Conservation (phyloP, 2,888 invertebrate species). For the Lottia gigantea region DNA sequence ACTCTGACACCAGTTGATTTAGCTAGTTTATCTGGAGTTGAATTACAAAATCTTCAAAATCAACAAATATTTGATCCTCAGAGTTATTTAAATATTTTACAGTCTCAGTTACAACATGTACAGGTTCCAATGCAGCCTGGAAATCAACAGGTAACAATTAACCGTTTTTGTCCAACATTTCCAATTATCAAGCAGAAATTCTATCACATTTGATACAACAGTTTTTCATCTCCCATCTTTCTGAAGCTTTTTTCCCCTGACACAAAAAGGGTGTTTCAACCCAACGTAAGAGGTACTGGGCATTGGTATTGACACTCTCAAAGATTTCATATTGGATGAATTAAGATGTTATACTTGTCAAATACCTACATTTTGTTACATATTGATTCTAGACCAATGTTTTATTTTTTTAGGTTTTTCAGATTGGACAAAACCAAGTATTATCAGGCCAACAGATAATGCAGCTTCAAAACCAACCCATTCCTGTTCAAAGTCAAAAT, state of each 20-base stretch:
- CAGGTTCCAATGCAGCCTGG: background rate
- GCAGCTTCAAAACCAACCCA: slow-evolving; percentile 49
- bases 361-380: too few relatives aligned
- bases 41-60: slow-evolving; percentile 4
- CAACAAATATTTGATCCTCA: slow-evolving; percentile 10
- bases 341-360: too few relatives aligned
- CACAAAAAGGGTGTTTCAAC: too few relatives aligned
- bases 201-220: too few relatives aligned
- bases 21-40: background rate
- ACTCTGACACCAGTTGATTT: background rate
- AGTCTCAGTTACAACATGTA: background rate
- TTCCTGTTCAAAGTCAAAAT: slow-evolving; percentile 32
- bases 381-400: too few relatives aligned
- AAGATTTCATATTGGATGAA: too few relatives aligned
- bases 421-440: slow-evolving; percentile 28
- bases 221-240: too few relatives aligned
- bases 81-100: background rate
- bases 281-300: too few relatives aligned
- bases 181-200: too few relatives aligned
- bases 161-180: too few relatives aligned
- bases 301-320: too few relatives aligned
- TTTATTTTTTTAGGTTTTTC: slow-evolving; percentile 23
- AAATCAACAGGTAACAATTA: background rate
- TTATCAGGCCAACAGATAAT: slow-evolving; percentile 74
- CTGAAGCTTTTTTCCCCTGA: too few relatives aligned